Base-by-base conservation (phyloP, 2,888 invertebrate genomes). In the Rotaria macrura region DNA sequence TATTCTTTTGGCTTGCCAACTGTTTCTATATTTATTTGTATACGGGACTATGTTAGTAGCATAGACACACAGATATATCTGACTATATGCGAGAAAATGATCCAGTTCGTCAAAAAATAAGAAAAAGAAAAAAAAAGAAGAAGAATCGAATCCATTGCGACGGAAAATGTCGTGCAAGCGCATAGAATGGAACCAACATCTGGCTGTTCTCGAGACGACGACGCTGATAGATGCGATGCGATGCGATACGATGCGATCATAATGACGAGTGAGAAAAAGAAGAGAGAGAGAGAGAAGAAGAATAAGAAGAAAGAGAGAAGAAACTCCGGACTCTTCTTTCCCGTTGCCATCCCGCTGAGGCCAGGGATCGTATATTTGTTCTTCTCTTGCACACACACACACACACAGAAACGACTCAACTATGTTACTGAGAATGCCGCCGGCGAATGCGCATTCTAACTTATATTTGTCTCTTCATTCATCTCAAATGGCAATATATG, bases 261-360 rank as follows among this genome's bases (percentile, higher is more conserved):
- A 65, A 65, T 65, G 65, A 34, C 65, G 65, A 65, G 65, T 65
- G 34, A 65, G 65, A 65, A 65, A 65, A 65, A 65, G n/a, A n/a
- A n/a, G 55, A 65, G 10, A 47, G 47, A 65, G 65, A 29, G 29
- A 65, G 14, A 65, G 34, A 65, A 52, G 23, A 52, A 52, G 52
- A 23, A 23, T 3, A 52, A 52, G 23, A 23, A 65, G 65, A 65
- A 14, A 17, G 7, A 34, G 65, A 65, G 65, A 65, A 65, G 34
- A 34, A 65, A 65, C 34, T 65, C 65, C 34, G 65, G 29, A 65
- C 34, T 65, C 65, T 65, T 34, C 34, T 9, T 65, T 34, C 20
- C 34, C 65, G 34, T 65, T 65, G 65, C 34, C 20, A 65, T 65
- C 20, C 65, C 65, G 34, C 34, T 65, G 65, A 14, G 65, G 20